Evolutionary conservation across 2,797 vertebrate genomes (phyloP).

Genomic region (Gambusia yucatana): DNA sequence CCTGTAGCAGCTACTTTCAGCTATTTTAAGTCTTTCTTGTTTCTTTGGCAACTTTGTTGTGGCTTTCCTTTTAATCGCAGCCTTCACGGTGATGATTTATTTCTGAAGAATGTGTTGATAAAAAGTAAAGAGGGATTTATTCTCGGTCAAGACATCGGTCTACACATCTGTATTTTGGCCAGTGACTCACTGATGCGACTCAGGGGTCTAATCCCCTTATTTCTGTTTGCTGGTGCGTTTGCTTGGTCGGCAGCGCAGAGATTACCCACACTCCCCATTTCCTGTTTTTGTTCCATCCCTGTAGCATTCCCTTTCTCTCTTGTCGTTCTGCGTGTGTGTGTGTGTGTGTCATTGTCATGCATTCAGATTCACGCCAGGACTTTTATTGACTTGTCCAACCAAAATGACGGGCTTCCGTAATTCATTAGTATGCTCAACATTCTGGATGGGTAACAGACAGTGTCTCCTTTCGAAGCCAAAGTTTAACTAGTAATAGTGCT

Average conservation of each 20-base stretch:
- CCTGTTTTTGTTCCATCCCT: slow-evolving; percentile 73
- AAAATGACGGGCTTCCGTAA: slow-evolving; percentile 21
- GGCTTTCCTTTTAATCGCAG: slow-evolving; percentile 27
- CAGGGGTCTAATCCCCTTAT: slow-evolving; percentile 62
- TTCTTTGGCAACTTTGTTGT: slow-evolving; percentile 16
- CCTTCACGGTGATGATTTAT: slow-evolving; percentile 3
- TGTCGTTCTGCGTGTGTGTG: slow-evolving; percentile 32
- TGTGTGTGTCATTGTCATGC: slow-evolving; percentile 29
- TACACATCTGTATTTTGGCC: slow-evolving; percentile 30
- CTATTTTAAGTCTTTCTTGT: not conserved
- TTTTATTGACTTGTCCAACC: slow-evolving; percentile 8
- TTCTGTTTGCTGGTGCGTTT: slow-evolving; percentile 69
- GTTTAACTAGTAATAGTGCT: slow-evolving; percentile 43
- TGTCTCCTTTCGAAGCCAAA: slow-evolving; percentile 45
- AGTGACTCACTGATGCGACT: slow-evolving; percentile 28
- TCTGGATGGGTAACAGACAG: slow-evolving; percentile 36
- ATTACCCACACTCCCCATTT: slow-evolving; percentile 73
- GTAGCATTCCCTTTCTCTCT: slow-evolving; percentile 59
- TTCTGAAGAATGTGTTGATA: slow-evolving; percentile 34
- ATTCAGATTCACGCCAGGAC: slow-evolving; percentile 29
- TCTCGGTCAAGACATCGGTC: slow-evolving; percentile 49
- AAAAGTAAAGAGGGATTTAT: slow-evolving; percentile 32
- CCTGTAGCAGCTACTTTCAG: not conserved
- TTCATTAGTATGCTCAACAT: slow-evolving; percentile 21
- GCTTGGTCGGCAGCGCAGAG: slow-evolving; percentile 67